phyloP scores from a whole-genome alignment of 2,113 vertebrate genomes.

The Sterrhoptilus dennistouni region DNA sequence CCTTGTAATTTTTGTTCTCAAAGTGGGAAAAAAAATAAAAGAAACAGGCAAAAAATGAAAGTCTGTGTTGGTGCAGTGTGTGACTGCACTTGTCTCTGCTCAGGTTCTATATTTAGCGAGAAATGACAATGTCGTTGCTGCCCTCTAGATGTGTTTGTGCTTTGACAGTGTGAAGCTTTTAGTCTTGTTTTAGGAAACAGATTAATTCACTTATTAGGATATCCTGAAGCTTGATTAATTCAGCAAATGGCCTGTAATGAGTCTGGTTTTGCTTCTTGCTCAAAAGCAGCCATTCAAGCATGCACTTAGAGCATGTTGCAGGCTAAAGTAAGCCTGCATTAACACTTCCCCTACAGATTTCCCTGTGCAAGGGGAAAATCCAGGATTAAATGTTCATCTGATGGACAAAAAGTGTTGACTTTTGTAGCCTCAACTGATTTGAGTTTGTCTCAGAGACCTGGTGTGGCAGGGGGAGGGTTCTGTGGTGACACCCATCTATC shows the following conservation, averaged over 20 bases:
- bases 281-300: neutral
- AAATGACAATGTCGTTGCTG: conserved; percentile 47
- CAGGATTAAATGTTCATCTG: neutral
- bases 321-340: neutral
- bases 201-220: conserved; percentile 35
- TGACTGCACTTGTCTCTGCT: conserved; percentile 40
- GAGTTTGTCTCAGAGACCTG: neutral
- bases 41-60: neutral
- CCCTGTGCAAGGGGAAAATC: neutral
- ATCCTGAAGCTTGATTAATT: conserved; percentile 43
- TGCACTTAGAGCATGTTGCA: neutral
- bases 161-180: conserved; percentile 13
- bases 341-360: neutral
- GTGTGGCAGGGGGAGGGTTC: neutral
- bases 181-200: conserved; percentile 33
- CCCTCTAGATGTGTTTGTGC: conserved; percentile 59
- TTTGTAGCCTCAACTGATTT: neutral
- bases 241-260: conserved; percentile 22
- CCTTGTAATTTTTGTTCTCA: neutral
- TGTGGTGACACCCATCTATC: fast-evolving
- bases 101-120: conserved; percentile 41
- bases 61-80: neutral
- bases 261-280: neutral
- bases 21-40: neutral
- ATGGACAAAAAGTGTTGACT: neutral